Conservation (phyloP, 2,113 vertebrate genomes). For the Ginglymostoma cirratum region DNA sequence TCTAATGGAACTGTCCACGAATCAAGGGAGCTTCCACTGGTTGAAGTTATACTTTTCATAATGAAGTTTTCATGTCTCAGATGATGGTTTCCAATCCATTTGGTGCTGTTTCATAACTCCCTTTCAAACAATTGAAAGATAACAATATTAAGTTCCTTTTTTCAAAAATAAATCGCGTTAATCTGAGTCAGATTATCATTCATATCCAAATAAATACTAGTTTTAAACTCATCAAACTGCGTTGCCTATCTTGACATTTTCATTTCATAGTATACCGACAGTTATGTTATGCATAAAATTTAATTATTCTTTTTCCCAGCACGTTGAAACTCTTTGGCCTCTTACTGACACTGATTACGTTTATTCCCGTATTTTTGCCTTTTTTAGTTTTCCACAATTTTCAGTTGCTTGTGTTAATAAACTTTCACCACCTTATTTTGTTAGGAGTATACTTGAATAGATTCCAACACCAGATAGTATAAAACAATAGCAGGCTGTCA, state of each 20-base stretch:
- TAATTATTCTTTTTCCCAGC: neutral
- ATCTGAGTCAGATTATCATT: neutral
- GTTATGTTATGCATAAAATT: neutral
- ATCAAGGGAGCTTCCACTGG: neutral
- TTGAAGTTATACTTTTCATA: neutral
- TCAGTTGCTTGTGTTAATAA: neutral
- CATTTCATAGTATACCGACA: neutral
- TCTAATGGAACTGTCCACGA: no score
- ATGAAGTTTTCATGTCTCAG: neutral
- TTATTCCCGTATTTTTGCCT: neutral
- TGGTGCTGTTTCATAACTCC: neutral
- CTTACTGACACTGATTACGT: neutral
- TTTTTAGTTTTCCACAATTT: neutral
- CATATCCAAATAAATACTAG: neutral
- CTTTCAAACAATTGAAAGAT: neutral
- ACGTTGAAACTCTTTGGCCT: neutral
- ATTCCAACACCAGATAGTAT: neutral
- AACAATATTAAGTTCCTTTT: neutral
- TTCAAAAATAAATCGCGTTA: neutral
- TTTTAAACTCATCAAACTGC: neutral
- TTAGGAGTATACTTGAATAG: neutral
- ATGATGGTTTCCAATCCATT: neutral
- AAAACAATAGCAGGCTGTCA: neutral
- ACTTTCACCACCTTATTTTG: neutral
- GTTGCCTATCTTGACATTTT: neutral